Conservation (phyloP, 2,888 invertebrate species). For the Eretmocerus hayati region DNA sequence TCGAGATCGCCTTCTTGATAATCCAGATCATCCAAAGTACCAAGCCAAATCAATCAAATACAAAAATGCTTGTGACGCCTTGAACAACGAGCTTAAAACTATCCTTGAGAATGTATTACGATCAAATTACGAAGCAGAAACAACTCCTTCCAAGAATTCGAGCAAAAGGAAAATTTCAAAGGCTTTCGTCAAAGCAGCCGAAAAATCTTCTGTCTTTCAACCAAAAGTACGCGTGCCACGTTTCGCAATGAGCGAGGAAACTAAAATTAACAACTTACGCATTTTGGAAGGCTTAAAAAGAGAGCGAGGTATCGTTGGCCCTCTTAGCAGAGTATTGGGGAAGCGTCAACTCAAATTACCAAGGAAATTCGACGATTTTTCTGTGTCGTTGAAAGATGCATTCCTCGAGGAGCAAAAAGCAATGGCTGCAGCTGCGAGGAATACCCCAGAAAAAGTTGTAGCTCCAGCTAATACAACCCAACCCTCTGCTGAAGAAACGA, state of each 20-base stretch:
- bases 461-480: too few species aligned
- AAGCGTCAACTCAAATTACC: conserved; percentile 31
- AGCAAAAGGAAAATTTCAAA: conserved; percentile 28
- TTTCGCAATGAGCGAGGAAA: conserved; percentile 24
- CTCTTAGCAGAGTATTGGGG: conserved; percentile 25
- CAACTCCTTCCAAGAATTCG: too few species aligned
- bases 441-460: too few species aligned
- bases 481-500: too few species aligned
- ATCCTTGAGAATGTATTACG: conserved; percentile 39
- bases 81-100: conserved; percentile 36
- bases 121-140: conserved; percentile 33
- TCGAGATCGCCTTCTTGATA: conserved; percentile 15
- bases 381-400: too few species aligned
- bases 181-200: conserved; percentile 31
- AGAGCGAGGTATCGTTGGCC: conserved; percentile 19
- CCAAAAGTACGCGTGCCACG: conserved; percentile 35
- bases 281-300: conserved; percentile 18
- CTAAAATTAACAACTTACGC: conserved; percentile 28
- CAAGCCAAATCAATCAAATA: conserved; percentile 10
- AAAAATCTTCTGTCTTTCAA: conserved; percentile 35
- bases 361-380: conserved; percentile 32
- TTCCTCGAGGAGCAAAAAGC: too few species aligned
- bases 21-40: not conserved
- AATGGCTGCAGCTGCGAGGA: too few species aligned
- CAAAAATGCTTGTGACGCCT: conserved; percentile 27